Conservation (phyloP, 2,113 vertebrate species). For the Laterallus jamaicensis region DNA sequence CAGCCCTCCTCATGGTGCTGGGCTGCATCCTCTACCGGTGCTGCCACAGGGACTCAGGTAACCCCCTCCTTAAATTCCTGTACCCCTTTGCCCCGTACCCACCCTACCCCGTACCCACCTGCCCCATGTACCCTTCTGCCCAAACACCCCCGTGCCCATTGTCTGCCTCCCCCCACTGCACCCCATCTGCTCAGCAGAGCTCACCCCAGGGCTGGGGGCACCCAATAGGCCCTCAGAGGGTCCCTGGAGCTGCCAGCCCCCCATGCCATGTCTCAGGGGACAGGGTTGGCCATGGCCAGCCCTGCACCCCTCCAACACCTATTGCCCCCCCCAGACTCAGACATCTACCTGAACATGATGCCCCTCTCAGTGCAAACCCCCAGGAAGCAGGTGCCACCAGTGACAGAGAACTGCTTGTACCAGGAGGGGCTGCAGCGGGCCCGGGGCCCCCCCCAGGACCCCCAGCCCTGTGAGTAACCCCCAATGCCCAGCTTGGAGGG, state of each 20-base stretch:
- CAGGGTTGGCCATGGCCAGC: background rate
- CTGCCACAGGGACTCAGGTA: background rate
- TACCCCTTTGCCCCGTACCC: background rate
- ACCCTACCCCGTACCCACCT: background rate
- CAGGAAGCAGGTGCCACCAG: background rate
- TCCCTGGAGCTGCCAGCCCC: background rate
- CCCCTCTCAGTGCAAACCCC: background rate
- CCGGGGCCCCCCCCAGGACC: rapidly evolving
- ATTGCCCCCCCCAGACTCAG: background rate
- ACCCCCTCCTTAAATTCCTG: background rate
- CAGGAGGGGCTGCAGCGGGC: rapidly evolving
- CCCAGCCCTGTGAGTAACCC: background rate
- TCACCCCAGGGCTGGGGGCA: background rate
- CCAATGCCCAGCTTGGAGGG: no score
- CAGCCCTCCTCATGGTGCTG: background rate
- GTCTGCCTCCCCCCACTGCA: no score
- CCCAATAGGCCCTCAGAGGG: background rate
- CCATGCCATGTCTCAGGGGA: background rate
- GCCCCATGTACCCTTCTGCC: no score
- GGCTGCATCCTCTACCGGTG: rapidly evolving
- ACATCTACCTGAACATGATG: background rate
- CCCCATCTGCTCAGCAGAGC: background rate
- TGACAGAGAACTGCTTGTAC: rapidly evolving
- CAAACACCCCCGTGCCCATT: background rate
- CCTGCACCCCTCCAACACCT: background rate